A percentile compares a stretch with the other conserved stretches of the same genome.
These are phyloP conservation scores for Phalera bucephala DNA, from an alignment of 2,888 invertebrate species.

Conservation along the genomic window DNA sequence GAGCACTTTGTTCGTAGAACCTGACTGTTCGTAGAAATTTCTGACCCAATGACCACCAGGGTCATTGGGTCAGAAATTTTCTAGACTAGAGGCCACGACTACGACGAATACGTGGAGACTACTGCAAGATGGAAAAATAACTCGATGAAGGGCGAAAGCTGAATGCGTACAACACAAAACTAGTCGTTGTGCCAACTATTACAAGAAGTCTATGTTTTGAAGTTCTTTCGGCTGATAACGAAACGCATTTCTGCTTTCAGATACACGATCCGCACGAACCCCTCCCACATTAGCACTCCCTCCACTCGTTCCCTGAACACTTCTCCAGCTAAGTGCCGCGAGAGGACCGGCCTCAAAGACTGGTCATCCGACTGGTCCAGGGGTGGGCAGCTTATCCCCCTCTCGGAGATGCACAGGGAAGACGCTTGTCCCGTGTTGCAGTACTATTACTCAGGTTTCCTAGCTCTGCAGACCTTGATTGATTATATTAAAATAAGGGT, in stretches of 20 bases:
- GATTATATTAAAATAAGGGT: slow-evolving; percentile 89
- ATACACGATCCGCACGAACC: slow-evolving; percentile 89
- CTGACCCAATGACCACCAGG: too few relatives aligned
- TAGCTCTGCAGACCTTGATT: slow-evolving; percentile 87
- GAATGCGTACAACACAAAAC: too few relatives aligned
- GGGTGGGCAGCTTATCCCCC: slow-evolving; percentile 67
- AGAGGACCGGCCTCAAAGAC: slow-evolving; percentile 76
- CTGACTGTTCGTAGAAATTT: too few relatives aligned
- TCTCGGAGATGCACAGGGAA: slow-evolving; percentile 85
- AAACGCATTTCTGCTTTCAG: slow-evolving; percentile 68
- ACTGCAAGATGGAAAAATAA: too few relatives aligned
- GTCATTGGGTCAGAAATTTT: too few relatives aligned
- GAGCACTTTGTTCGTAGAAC: too few relatives aligned
- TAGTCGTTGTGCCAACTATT: too few relatives aligned
- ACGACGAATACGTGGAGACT: too few relatives aligned
- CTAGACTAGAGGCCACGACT: too few relatives aligned
- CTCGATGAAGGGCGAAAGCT: too few relatives aligned
- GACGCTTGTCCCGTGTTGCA: slow-evolving; percentile 89
- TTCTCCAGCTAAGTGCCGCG: slow-evolving; percentile 87
- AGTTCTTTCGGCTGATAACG: too few relatives aligned
- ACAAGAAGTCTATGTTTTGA: too few relatives aligned
- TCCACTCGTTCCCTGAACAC: slow-evolving; percentile 85
- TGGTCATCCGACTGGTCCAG: slow-evolving; percentile 85
- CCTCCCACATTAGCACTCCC: slow-evolving; percentile 85
- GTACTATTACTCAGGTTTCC: slow-evolving; percentile 90